Conservation (phyloP, 2,113 vertebrate genomes). For the Pavo muticus region DNA sequence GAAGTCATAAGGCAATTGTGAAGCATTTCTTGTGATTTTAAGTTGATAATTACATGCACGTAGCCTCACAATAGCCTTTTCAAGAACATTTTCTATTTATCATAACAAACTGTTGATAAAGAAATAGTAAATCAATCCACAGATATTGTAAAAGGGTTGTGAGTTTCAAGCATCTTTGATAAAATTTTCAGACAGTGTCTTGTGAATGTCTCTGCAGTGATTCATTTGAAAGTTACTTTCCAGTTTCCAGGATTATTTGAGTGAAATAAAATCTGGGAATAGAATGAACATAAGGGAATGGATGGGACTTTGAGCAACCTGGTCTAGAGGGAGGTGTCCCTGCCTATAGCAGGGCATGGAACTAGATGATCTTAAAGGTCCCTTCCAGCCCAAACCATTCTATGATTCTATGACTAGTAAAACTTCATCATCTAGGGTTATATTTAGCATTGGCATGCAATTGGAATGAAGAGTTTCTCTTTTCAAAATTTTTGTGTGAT, state of each 20-base stretch:
- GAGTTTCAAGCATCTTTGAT: not conserved
- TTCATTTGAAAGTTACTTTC: not conserved
- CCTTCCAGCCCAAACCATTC: too few species aligned
- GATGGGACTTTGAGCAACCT: too few species aligned
- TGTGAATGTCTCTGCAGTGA: not conserved
- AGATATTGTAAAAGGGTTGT: not conserved
- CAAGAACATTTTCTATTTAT: not conserved
- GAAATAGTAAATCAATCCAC: not conserved
- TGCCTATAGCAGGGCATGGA: too few species aligned
- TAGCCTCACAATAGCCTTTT: not conserved
- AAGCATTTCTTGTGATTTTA: not conserved
- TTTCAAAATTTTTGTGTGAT: not conserved
- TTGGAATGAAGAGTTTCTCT: not conserved
- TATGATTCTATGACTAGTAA: not conserved
- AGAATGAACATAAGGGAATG: not conserved
- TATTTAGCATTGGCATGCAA: not conserved
- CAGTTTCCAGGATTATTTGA: not conserved
- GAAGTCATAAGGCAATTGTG: not conserved
- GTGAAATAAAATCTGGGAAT: not conserved
- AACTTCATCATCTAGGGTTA: not conserved
- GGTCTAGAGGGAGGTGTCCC: too few species aligned
- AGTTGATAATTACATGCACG: not conserved
- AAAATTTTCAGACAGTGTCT: not conserved
- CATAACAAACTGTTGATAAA: not conserved
- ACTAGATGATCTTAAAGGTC: too few species aligned